Evolutionary conservation across 2,113 vertebrate species (phyloP), one percentile per base, ranked within the genome.

Genomic region (Microcebus tavaratra): DNA sequence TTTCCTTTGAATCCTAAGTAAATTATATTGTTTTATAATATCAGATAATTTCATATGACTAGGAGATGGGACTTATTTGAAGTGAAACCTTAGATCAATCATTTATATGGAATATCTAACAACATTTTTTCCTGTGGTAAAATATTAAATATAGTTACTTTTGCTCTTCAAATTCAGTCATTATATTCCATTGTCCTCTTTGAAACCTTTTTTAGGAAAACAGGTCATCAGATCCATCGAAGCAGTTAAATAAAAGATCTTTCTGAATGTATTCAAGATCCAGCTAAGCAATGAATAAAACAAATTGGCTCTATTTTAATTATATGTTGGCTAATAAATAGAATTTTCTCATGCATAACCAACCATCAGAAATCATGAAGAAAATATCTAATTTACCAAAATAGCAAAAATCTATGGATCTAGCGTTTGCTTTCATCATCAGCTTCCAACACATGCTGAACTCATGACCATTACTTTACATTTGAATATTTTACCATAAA

Each of bases 91-190:
- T 87, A 72, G 5, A 68, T 34, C 4, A 10, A 70, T 86, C 80
- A 48, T 25, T 85, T 67, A 72, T 48, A 72, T 94, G 53, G 88
- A 96, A 88, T 73, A 90, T 72, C 90, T 84, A 59, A 84, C 18
- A 91, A 76, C 11, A 57, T 72, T 34, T 67, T 88, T 83, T 91
- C 8, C 13, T 10, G 34, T 1, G 4, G 4, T 31, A 82, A 92
- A 11, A 4, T 50, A 63, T 73, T 88, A 72, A 86, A 91, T 84
- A 8, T 96, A 25, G 75, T 91, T 93, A 95, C 11, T 83, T 84
- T 93, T 86, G 3, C 7, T 72, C 29, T 94, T 92, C 70, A 90
- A 80, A 55, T 63, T 63, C 91, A 78, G 8, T 48, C 70, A 48
- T 42, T 31, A 67, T 73, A 89, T 91, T 68, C 39, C 21, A 42